These are phyloP conservation scores for Drosophila sucinea DNA, from an alignment of 1,140 invertebrate genomes.

Conservation along the genomic window DNA sequence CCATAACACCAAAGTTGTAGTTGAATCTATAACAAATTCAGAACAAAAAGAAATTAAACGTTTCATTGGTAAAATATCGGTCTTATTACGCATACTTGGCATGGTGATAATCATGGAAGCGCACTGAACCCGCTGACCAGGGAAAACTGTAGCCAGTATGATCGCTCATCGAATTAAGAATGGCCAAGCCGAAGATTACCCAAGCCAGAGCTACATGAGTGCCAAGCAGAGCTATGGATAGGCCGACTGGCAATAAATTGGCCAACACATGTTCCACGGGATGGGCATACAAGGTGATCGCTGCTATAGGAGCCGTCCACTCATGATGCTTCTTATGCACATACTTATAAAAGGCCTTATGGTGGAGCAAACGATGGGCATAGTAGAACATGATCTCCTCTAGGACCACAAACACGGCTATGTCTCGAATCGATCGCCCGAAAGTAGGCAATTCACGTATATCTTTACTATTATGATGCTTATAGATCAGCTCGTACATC, in stretches of 20 bases:
- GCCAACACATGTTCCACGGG: slow-evolving; percentile 93
- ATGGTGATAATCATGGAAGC: slow-evolving; percentile 95
- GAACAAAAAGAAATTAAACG: slow-evolving; percentile 10
- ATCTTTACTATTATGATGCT: slow-evolving; percentile 49
- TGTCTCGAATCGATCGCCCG: slow-evolving; percentile 89
- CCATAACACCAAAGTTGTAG: slow-evolving; percentile 93
- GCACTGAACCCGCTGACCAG: slow-evolving; percentile 90
- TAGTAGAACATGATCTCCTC: slow-evolving; percentile 95
- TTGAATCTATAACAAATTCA: slow-evolving; percentile 87
- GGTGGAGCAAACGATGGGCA: slow-evolving; percentile 92
- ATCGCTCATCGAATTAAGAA: slow-evolving; percentile 91
- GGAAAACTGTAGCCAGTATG: slow-evolving; percentile 95
- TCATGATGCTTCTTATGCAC: slow-evolving; percentile 94
- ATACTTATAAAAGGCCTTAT: slow-evolving; percentile 89
- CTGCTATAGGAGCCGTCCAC: slow-evolving; percentile 91
- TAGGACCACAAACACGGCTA: slow-evolving; percentile 89
- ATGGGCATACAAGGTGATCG: slow-evolving; percentile 93
- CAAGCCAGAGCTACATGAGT: slow-evolving; percentile 91
- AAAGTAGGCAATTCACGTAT: slow-evolving; percentile 90
- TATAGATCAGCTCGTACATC: slow-evolving; percentile 86
- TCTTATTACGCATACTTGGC: slow-evolving; percentile 86
- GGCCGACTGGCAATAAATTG: slow-evolving; percentile 91
- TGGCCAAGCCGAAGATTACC: slow-evolving; percentile 91
- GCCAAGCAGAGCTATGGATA: slow-evolving; percentile 90
- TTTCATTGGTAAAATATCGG: not conserved